Evolutionary conservation across 2,797 vertebrate genomes (phyloP), one percentile per base, ranked within the genome.

Genomic region (Todus mexicanus): DNA sequence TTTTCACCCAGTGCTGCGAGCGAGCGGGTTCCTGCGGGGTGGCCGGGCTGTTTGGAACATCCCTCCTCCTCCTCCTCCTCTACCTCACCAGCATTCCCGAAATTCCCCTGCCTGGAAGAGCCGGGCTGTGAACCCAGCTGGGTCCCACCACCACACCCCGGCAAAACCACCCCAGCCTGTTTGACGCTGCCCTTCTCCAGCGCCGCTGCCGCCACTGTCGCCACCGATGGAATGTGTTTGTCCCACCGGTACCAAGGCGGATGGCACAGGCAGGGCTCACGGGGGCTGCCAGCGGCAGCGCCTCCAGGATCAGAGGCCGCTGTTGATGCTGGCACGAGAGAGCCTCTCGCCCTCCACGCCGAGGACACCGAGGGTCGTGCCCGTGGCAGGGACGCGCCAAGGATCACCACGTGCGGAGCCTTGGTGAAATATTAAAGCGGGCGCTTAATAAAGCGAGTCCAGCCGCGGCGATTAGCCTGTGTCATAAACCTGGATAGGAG

Each of bases 111-210:
- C 38, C 37, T 22, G 70, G 56, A 76, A 48, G 20, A 79, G 69
- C 53, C 72, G 25, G 66, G 84, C 70, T 87, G 48, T 4, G 1
- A 77, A 54, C 78, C 53, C 70, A 81, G n/a, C 38, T 5, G 5
- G 54, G 57, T 93, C 89, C 86, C 88, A 90, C 69, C 88, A 94
- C 88, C 94, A 94, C 93, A 12, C 90, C 92, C 91, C 57, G 2
- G 79, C 73, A 79, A 93, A 96, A 94, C 93, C 89, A 94, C 96
- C 79, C 94, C 48, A 66, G 83, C 89, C 92, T 93, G 95, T 96
- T 93, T 37, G 53, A 72, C 8, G 0, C 61, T 20, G 60, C 54
- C n/a, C 54, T 72, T 76, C 83, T 45, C 83, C 85, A 64, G 66
- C 1, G 3, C 73, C 22, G 37, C 45, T 3, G 5, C 54, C 3